These are phyloP conservation scores for Telenomus remus DNA, from an alignment of 1,140 invertebrate species.

Conservation along the genomic window DNA sequence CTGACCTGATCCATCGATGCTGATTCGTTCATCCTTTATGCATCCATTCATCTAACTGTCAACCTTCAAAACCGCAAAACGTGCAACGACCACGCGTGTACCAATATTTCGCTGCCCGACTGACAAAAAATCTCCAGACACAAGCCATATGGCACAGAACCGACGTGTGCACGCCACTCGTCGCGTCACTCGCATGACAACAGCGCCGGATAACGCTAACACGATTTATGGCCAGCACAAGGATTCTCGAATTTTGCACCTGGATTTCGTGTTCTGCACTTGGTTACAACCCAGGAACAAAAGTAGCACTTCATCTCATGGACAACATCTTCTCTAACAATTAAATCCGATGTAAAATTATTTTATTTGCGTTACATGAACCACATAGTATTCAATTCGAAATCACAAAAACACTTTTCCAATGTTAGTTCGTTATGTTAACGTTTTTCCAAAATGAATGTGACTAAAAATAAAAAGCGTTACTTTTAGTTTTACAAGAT, in stretches of 20 bases:
- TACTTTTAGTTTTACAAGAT: no score
- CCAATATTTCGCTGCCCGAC: conserved; percentile 11
- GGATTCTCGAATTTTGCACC: conserved; percentile 66
- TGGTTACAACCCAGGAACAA: no score
- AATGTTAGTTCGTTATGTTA: no score
- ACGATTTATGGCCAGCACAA: conserved; percentile 63
- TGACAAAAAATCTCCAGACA: conserved; percentile 38
- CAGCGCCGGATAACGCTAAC: conserved; percentile 61
- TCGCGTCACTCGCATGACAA: conserved; percentile 38
- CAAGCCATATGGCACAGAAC: conserved; percentile 34
- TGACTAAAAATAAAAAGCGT: no score
- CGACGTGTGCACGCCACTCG: conserved; percentile 43
- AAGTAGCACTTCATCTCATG: not conserved
- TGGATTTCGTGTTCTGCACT: conserved; percentile 20
- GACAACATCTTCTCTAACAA: no score
- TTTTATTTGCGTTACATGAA: no score
- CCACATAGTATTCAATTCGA: no score
- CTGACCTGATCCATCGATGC: conserved; percentile 55
- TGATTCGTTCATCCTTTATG: conserved; percentile 46
- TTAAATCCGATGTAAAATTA: no score
- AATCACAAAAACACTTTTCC: no score
- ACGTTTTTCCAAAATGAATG: no score
- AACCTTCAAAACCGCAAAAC: conserved; percentile 52
- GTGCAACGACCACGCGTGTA: conserved; percentile 13
- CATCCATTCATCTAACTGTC: conserved; percentile 55